A percentile compares a stretch with the other conserved stretches of the same genome.
phyloP scores from a whole-genome alignment of 2,888 invertebrate species.

The Melanargia galathea region DNA sequence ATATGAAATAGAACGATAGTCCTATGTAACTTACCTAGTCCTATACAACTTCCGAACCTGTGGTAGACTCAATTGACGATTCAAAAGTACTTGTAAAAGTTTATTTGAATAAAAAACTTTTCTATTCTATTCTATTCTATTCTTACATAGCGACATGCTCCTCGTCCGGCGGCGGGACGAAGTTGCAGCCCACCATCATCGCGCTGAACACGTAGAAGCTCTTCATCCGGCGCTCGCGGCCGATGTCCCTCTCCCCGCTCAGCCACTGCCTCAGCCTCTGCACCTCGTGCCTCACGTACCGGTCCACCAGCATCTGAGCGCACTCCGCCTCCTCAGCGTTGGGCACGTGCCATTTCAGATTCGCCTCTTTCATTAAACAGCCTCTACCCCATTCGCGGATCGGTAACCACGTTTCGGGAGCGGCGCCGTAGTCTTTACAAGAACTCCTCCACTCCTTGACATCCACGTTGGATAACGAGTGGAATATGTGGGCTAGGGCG shows the following conservation, averaged over 20 bases:
- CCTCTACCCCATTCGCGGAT: constrained; percentile 92
- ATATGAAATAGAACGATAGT: too few species aligned
- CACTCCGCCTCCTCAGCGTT: constrained; percentile 85
- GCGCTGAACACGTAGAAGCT: constrained; percentile 86
- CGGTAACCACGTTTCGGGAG: constrained; percentile 86
- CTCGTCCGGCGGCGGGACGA: constrained; percentile 88
- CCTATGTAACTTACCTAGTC: too few species aligned
- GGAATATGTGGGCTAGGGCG: constrained; percentile 82
- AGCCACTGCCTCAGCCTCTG: constrained; percentile 82
- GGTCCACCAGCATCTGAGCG: constrained; percentile 84
- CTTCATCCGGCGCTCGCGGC: constrained; percentile 85
- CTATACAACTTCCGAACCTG: too few species aligned
- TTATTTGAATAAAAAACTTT: too few species aligned
- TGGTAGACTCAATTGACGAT: too few species aligned
- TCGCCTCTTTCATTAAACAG: constrained; percentile 84
- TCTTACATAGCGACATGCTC: constrained; percentile 80
- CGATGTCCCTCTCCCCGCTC: constrained; percentile 73
- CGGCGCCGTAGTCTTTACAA: constrained; percentile 82
- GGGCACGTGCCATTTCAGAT: constrained; percentile 91
- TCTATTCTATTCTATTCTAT: too few species aligned
- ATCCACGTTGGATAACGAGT: constrained; percentile 83
- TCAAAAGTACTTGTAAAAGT: too few species aligned
- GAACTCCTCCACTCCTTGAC: constrained; percentile 85
- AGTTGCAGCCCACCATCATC: constrained; percentile 83
- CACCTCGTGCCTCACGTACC: constrained; percentile 86